Evolutionary conservation across 2,113 vertebrate species (phyloP), one percentile per base, ranked within the genome.

Genomic region (Eupsittula cactorum): DNA sequence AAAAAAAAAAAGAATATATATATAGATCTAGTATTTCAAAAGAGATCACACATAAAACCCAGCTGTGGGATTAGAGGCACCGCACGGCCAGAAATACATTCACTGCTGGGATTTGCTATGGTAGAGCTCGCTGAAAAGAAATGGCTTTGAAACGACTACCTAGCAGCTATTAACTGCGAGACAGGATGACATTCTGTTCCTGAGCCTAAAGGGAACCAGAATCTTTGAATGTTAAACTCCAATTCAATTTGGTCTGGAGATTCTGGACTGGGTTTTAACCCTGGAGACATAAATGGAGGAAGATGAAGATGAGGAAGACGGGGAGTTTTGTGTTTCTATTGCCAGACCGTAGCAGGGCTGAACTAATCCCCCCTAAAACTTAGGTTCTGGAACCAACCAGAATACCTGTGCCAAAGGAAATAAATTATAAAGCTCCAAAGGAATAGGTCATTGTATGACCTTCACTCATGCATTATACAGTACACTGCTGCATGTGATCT

Each of bases 141-240:
- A 96, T 91, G 93, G 96, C 92, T 97, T 97, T 97, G 95, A 97
- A 93, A 96, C 4, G n/a, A 96, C 93, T 94, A 95, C 83, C 93
- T 93, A 92, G 93, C 91, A 94, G 93, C 96, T 95, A 96, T 93
- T 96, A 96, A 91, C 91, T 93, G 44, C 2, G 1, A 97, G 94
- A 92, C 88, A 91, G 86, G 91, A 86, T 94, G 92, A 94, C 95
- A 96, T 94, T 93, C 96, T 95, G 86, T 77, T 96, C 96, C 93
- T 91, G 86, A 94, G 96, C 92, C 95, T 81, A 79, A 93, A 94
- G 92, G 77, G 31, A 96, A 74, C 83, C 88, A 86, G 52, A 93
- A 82, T 95, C 93, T 94, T 94, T 95, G 85, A 94, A 96, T 96
- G 86, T 91, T 96, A 95, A 84, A 93, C 89, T 92, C 83, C 94